phyloP scores from a whole-genome alignment of 1,140 invertebrate species.

The Zaprionus ornatus region DNA sequence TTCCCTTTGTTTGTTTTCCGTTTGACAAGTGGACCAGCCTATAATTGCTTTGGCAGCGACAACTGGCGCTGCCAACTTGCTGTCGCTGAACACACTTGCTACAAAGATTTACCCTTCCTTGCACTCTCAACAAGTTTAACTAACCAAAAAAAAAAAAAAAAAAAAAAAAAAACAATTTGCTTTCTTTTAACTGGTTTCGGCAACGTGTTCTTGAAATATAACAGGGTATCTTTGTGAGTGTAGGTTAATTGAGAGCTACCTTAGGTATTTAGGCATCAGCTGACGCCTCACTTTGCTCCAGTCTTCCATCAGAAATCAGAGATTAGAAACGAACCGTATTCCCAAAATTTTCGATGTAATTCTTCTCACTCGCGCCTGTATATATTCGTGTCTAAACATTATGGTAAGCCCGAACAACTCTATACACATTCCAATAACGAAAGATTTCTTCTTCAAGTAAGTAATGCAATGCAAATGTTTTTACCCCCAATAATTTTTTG shows the following conservation, averaged over 20 bases:
- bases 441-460: conserved; percentile 44
- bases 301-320: conserved; percentile 65
- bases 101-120: conserved; percentile 31
- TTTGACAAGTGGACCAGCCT: conserved; percentile 36
- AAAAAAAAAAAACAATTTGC: neutral
- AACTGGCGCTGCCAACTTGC: conserved; percentile 26
- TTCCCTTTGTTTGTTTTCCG: conserved; percentile 36
- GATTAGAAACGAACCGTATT: neutral
- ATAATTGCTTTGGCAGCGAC: conserved; percentile 45
- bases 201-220: conserved; percentile 70
- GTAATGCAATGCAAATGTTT: conserved; percentile 41
- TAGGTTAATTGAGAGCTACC: neutral
- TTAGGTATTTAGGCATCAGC: neutral
- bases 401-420: conserved; percentile 57
- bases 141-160: neutral
- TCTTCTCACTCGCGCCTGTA: conserved; percentile 80
- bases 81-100: conserved; percentile 25
- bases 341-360: conserved; percentile 70
- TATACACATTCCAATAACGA: neutral
- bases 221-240: neutral
- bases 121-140: conserved; percentile 28
- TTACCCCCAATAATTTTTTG: neutral
- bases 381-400: conserved; percentile 58
- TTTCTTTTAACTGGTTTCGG: conserved; percentile 50
- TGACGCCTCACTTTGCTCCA: conserved; percentile 40